Base-by-base conservation (phyloP, 1,140 invertebrate genomes). In the Tribolium castaneum region DNA sequence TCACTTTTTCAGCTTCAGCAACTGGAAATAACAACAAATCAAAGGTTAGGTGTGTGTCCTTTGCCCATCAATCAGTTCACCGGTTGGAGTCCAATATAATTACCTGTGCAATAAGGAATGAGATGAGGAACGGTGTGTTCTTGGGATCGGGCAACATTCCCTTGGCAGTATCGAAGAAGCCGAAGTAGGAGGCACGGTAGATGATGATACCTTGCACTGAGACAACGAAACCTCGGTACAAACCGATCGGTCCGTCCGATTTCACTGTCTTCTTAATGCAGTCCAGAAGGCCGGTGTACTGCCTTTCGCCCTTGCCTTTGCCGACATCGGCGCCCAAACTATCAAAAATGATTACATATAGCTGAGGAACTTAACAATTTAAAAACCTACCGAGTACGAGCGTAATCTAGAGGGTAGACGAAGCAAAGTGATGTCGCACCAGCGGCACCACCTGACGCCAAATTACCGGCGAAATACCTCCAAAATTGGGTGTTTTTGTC, bases 321-420 rank as follows among this genome's bases (percentile, higher is more conserved):
- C 95, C 95, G 75, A 96, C 91, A 87, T 96, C 95, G 78, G 94
- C 94, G 72, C 92, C 94, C 88, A 96, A 92, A 85, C 93, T 93
- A 78, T 34, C 51, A 79, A 81, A 9, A 79, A 54, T 7, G 6
- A 78, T n/a, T n/a, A 54, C 25, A 30, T 72, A 14, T 2, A 19
- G 1, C 2, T 19, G 9, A 9, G 12, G n/a, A 25, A 9, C 10
- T 39, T 10, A 45, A 25, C 9, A 10, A 13, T 25, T 3, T 16
- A 7, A 10, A 6, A 19, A 10, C 51, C 14, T 45, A 75, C 72
- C 72, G 72, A 77, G 97, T 99, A 91, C 97, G 91, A 83, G 95
- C 96, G 87, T 96, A 98, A 89, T 98, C 97, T 50, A 99, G 91
- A 14, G 97, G 97, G 86, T 99, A 99, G 66, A 99, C 97, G 84